A percentile compares a stretch with the other conserved stretches of the same genome.
Conservation (phyloP, 2,888 invertebrate genomes). For the Ophion slaviceki region DNA sequence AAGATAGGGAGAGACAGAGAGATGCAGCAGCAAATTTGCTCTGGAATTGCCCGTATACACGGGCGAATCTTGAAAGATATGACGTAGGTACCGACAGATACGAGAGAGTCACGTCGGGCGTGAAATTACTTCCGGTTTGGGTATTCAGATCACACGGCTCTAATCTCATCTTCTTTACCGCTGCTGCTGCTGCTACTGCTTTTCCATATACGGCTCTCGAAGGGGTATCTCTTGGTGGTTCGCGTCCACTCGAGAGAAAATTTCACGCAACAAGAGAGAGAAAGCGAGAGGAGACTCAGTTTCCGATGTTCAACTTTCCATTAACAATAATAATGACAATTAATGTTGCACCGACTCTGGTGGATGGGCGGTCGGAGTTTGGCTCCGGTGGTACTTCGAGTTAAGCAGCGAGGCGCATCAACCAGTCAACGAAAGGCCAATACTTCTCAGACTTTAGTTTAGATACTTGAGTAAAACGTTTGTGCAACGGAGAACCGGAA, state of each 20-base stretch:
- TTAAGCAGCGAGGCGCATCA: no score
- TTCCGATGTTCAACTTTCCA: background rate
- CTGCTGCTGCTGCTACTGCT: background rate
- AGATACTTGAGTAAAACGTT: no score
- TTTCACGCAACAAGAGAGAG: background rate
- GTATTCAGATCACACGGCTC: constrained; percentile 55
- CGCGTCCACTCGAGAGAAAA: constrained; percentile 13
- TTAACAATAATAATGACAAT: background rate
- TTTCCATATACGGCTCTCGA: background rate
- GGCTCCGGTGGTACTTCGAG: no score
- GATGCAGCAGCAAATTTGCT: background rate
- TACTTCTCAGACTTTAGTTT: no score
- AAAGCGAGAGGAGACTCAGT: background rate
- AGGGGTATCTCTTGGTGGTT: background rate
- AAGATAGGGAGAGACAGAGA: background rate
- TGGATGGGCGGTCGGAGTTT: no score
- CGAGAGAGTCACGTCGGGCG: constrained; percentile 54
- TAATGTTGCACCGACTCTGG: no score
- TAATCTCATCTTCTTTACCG: constrained; percentile 58
- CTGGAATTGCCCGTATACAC: background rate
- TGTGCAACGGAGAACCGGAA: no score
- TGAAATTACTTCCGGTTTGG: constrained; percentile 64
- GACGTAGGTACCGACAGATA: constrained; percentile 37
- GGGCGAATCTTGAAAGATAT: constrained; percentile 15
- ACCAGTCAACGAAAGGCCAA: no score